Conservation (phyloP, 2,113 vertebrate species). For the Cynopterus brachyotis region DNA sequence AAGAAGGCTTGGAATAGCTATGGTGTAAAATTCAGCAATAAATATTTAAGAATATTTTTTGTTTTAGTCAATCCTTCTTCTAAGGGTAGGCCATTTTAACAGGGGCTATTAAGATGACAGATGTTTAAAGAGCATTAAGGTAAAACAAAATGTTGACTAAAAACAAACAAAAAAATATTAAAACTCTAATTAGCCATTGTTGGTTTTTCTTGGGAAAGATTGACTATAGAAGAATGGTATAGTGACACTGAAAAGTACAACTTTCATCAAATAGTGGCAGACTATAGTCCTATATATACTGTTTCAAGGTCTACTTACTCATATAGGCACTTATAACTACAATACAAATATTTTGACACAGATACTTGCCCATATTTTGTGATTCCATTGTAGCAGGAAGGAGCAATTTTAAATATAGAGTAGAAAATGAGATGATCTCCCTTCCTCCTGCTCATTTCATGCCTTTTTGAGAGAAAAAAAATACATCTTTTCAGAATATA, state of each 20-base stretch:
- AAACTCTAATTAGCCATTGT: not conserved
- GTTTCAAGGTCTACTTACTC: not conserved
- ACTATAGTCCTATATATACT: not conserved
- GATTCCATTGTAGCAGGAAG: not conserved
- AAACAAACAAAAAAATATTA: conserved; percentile 45
- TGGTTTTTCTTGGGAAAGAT: not conserved
- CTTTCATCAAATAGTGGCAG: not conserved
- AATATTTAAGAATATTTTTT: conserved; percentile 45
- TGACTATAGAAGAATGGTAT: not conserved
- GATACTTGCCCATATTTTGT: not conserved
- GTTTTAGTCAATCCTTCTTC: conserved; percentile 21
- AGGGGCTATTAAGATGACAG: conserved; percentile 39
- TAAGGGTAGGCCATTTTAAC: conserved; percentile 32
- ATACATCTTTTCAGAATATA: conserved; percentile 28
- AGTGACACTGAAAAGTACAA: not conserved
- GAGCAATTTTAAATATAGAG: not conserved
- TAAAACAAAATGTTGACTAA: conserved; percentile 53
- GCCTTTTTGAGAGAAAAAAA: not conserved
- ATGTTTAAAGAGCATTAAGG: not conserved
- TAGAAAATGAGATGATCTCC: not conserved
- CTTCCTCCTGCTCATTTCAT: not conserved
- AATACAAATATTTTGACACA: conserved; percentile 25
- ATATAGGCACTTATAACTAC: not conserved
- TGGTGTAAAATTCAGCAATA: conserved; percentile 16
- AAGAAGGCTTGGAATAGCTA: not conserved